Conservation (phyloP, 2,888 invertebrate genomes). For the Nephrotoma guestfalica region DNA sequence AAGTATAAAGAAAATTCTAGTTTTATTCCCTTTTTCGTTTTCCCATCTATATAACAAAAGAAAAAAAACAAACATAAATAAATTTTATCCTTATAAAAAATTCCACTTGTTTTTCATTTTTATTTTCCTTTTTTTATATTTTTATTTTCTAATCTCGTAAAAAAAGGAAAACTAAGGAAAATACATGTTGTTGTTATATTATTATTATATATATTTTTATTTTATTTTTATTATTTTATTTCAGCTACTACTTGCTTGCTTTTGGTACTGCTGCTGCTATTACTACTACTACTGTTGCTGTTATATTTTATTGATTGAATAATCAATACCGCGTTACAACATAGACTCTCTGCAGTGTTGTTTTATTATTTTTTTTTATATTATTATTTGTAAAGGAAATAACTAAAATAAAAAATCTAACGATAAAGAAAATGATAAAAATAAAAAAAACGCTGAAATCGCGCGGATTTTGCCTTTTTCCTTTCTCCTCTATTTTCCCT, state of each 20-base stretch:
- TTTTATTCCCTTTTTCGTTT: background rate
- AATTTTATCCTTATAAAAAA: background rate
- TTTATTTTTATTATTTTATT: background rate
- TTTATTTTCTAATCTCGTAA: background rate
- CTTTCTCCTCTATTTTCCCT: background rate
- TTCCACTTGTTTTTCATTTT: background rate
- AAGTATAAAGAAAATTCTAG: background rate
- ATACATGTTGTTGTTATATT: background rate
- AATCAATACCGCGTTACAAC: constrained; percentile 13
- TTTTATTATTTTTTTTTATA: background rate
- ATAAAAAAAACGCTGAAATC: background rate
- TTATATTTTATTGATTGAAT: constrained; percentile 16
- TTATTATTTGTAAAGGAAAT: background rate
- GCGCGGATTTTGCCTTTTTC: background rate
- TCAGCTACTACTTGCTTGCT: constrained; percentile 7
- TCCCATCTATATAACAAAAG: background rate
- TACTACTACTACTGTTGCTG: constrained; percentile 8
- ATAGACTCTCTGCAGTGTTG: constrained; percentile 2
- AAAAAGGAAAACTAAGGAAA: background rate
- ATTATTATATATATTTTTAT: background rate
- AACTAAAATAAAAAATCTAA: background rate
- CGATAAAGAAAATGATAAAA: background rate
- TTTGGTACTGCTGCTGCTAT: background rate
- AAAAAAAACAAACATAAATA: background rate
- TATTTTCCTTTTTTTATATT: background rate